Conservation (phyloP, 2,888 invertebrate genomes). For the Platycnemis pennipes region DNA sequence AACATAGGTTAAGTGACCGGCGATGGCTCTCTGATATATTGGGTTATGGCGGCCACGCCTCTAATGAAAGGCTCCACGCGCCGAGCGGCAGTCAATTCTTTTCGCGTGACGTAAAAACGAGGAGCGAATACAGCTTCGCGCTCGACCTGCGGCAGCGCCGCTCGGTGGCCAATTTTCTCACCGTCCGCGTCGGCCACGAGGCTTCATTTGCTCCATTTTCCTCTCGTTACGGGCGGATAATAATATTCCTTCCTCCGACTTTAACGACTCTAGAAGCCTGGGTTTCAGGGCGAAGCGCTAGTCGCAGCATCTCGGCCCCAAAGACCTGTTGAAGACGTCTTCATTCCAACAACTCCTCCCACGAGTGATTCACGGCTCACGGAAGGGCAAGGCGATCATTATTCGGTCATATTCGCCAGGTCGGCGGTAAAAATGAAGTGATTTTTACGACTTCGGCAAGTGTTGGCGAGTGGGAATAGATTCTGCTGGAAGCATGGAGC, state of each 20-base stretch:
- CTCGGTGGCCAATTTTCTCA: background rate
- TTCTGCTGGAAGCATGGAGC: background rate
- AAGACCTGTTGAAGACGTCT: background rate
- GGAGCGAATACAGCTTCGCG: background rate
- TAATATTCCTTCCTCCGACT: background rate
- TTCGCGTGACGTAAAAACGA: conserved; percentile 25
- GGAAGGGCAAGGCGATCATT: background rate
- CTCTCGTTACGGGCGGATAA: background rate
- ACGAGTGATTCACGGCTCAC: background rate
- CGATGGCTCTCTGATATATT: conserved; percentile 20
- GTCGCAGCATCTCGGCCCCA: background rate
- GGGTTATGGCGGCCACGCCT: background rate
- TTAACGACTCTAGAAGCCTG: background rate
- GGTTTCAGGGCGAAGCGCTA: background rate
- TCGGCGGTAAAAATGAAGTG: background rate
- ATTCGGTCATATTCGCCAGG: background rate
- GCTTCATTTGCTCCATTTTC: background rate
- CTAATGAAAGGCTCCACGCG: background rate
- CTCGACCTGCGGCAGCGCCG: background rate
- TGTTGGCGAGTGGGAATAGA: background rate
- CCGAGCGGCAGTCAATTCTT: conserved; percentile 24
- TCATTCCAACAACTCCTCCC: background rate
- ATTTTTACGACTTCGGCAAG: background rate
- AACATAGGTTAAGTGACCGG: conserved; percentile 40
- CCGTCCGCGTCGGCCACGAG: background rate